phyloP scores from a whole-genome alignment of 2,888 invertebrate species.

The Apomyelois bistriatella region DNA sequence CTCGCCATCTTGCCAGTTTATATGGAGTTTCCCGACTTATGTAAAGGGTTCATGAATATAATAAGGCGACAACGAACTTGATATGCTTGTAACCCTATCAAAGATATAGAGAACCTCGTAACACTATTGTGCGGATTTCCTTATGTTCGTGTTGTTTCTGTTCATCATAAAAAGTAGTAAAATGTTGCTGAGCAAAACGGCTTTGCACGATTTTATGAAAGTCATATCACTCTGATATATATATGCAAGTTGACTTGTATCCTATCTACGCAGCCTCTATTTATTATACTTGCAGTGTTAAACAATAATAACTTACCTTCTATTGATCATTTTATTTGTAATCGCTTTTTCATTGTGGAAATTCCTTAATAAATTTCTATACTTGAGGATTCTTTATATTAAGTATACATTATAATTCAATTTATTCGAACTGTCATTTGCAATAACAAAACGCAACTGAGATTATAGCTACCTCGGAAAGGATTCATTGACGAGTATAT shows the following conservation, averaged over 20 bases:
- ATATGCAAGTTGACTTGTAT: too few species aligned
- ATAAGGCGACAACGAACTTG: conserved; percentile 21
- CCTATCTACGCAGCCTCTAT: too few species aligned
- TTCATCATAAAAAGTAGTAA: neutral
- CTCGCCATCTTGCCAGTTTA: conserved; percentile 8
- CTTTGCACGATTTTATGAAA: neutral
- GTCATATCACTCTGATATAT: too few species aligned
- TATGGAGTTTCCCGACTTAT: conserved; percentile 10
- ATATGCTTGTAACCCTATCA: conserved; percentile 16
- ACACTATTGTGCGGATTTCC: neutral
- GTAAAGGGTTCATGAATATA: conserved; percentile 16
- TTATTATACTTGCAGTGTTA: too few species aligned
- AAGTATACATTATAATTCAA: too few species aligned
- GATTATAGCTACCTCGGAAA: conserved; percentile 1
- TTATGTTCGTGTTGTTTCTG: neutral
- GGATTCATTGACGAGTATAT: neutral
- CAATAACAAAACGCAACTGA: conserved; percentile 7
- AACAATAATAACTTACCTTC: too few species aligned
- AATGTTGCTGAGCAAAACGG: neutral
- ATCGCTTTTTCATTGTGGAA: too few species aligned
- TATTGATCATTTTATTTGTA: too few species aligned
- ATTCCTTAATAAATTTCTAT: too few species aligned
- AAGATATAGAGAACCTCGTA: conserved; percentile 10
- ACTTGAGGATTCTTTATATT: too few species aligned
- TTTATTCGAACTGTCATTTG: conserved; percentile 2